phyloP scores from a whole-genome alignment of 2,888 invertebrate genomes.

The Timandra comae region DNA sequence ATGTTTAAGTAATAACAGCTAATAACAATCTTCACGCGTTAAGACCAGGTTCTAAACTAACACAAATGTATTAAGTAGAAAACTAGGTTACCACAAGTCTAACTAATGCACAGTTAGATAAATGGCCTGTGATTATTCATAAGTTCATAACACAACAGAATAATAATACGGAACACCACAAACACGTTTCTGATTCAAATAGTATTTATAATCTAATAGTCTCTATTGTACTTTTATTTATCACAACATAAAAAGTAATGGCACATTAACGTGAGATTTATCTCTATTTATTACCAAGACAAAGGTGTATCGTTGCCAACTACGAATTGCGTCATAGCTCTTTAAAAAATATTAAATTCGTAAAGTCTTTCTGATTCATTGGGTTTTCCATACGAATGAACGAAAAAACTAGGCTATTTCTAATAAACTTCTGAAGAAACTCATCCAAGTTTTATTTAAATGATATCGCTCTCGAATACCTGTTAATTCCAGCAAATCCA shows the following conservation, averaged over 20 bases:
- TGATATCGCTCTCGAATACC: slow-evolving; percentile 23
- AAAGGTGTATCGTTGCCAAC: slow-evolving; percentile 24
- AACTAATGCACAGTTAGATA: too few relatives aligned
- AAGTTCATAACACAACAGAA: too few relatives aligned
- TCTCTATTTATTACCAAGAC: slow-evolving; percentile 15
- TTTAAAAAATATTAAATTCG: slow-evolving; percentile 21
- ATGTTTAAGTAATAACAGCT: too few relatives aligned
- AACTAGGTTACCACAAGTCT: too few relatives aligned
- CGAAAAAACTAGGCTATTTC: background rate
- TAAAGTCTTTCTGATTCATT: slow-evolving; percentile 27
- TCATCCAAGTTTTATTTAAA: background rate
- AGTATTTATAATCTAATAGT: background rate
- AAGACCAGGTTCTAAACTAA: too few relatives aligned
- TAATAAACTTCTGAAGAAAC: background rate
- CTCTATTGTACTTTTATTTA: slow-evolving; percentile 3
- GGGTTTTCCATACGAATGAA: slow-evolving; percentile 23
- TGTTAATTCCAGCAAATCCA: slow-evolving; percentile 37
- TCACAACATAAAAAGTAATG: slow-evolving; percentile 5
- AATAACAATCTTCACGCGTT: too few relatives aligned
- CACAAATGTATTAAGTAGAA: too few relatives aligned
- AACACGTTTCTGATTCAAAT: too few relatives aligned
- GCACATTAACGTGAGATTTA: slow-evolving; percentile 15
- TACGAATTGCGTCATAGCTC: slow-evolving; percentile 23
- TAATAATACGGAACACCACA: too few relatives aligned
- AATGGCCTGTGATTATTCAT: too few relatives aligned